Conservation (phyloP, 2,888 invertebrate genomes). For the Microctonus aethiopoides region DNA sequence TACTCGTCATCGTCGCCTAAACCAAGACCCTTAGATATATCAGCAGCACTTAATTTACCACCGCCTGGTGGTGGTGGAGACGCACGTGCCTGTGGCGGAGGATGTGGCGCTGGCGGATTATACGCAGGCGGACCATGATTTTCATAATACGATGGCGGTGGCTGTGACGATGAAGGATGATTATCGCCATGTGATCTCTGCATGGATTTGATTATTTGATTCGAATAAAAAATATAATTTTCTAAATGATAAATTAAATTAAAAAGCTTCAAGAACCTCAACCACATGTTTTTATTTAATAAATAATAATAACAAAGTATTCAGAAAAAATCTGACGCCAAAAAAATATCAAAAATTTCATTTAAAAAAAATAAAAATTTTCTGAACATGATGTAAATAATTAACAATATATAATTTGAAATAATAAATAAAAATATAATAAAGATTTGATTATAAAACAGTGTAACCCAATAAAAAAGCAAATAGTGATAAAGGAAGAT, state of each 20-base stretch:
- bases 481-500: neutral
- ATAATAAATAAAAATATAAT: neutral
- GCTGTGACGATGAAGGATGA: conserved; percentile 38
- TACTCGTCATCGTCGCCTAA: conserved; percentile 51
- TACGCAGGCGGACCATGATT: conserved; percentile 36
- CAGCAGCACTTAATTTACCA: conserved; percentile 58
- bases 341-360: too few species aligned
- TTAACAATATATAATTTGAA: neutral
- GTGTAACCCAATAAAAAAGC: neutral
- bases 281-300: neutral
- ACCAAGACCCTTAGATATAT: conserved; percentile 63
- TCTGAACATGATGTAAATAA: too few species aligned
- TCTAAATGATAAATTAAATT: neutral
- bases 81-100: conserved; percentile 38
- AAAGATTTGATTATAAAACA: neutral
- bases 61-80: conserved; percentile 50
- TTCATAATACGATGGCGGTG: conserved; percentile 42
- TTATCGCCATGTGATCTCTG: conserved; percentile 50
- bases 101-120: conserved; percentile 39
- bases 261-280: neutral
- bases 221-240: neutral
- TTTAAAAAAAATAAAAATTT: too few species aligned
- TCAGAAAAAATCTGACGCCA: neutral
- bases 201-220: conserved; percentile 15
- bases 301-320: neutral